Conservation (phyloP, 2,113 vertebrate genomes). For the Macquaria australasica region DNA sequence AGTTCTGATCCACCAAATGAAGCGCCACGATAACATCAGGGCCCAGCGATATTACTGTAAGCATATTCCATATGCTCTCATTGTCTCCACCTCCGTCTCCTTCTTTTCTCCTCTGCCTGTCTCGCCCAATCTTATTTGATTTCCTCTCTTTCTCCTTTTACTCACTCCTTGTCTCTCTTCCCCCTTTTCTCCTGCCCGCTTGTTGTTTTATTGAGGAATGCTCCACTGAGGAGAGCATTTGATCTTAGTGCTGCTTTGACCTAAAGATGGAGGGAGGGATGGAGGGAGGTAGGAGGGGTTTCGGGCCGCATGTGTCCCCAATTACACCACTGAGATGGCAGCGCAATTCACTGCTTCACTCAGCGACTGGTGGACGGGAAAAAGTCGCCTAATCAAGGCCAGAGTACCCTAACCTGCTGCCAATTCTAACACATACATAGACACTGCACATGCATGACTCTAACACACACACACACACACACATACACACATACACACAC, state of each 20-base stretch:
- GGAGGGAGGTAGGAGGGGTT: conserved; percentile 50
- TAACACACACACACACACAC: background rate
- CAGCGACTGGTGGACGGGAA: conserved; percentile 64
- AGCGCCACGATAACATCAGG: conserved; percentile 73
- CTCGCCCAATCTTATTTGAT: conserved; percentile 51
- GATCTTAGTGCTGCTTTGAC: conserved; percentile 75
- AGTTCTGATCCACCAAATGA: conserved; percentile 59
- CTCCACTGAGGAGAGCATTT: conserved; percentile 71
- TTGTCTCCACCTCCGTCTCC: conserved; percentile 32
- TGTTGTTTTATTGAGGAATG: conserved; percentile 77
- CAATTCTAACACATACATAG: conserved; percentile 65
- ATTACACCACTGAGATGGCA: conserved; percentile 77
- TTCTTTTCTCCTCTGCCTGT: conserved; percentile 27
- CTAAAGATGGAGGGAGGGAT: conserved; percentile 54
- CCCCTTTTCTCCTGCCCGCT: conserved; percentile 34
- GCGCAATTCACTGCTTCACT: conserved; percentile 75
- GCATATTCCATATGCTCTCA: conserved; percentile 77
- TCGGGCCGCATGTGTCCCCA: conserved; percentile 83
- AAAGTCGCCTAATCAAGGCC: conserved; percentile 78
- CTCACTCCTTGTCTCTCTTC: conserved; percentile 15
- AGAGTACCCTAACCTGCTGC: conserved; percentile 64
- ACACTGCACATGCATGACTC: conserved; percentile 36
- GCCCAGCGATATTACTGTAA: conserved; percentile 62
- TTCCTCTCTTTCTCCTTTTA: conserved; percentile 39
- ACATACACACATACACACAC: conserved; percentile 15